phyloP scores from a whole-genome alignment of 1,140 invertebrate species.

The Holotrichia oblita region DNA sequence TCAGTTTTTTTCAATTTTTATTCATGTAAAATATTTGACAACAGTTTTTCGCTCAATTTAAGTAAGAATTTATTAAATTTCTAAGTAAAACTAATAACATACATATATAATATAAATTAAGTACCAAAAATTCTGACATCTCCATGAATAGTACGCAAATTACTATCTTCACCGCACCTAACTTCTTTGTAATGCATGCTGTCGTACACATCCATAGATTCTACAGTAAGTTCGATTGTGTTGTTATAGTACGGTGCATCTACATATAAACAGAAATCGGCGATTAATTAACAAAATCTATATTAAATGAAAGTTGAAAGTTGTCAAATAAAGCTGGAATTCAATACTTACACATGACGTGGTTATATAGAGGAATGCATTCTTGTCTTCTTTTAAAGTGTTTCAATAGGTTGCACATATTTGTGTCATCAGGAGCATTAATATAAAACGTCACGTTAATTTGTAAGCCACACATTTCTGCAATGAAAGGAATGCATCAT shows the following conservation, averaged over 20 bases:
- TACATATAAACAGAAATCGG: neutral
- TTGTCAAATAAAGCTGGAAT: neutral
- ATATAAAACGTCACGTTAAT: neutral
- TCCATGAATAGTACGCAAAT: too few relatives aligned
- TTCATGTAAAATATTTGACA: too few relatives aligned
- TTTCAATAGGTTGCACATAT: neutral
- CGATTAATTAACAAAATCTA: neutral
- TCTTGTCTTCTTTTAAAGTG: neutral
- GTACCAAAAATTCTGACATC: too few relatives aligned
- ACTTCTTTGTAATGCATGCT: neutral
- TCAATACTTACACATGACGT: neutral
- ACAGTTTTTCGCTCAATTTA: too few relatives aligned
- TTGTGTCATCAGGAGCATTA: neutral
- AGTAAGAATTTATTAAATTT: too few relatives aligned
- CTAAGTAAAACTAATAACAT: too few relatives aligned
- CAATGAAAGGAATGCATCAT: neutral
- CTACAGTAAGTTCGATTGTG: neutral
- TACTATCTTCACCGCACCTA: constrained; percentile 9
- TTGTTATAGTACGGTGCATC: neutral
- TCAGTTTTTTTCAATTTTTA: too few relatives aligned
- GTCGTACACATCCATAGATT: neutral
- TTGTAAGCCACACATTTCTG: constrained; percentile 2
- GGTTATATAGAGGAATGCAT: neutral
- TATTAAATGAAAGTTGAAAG: too few relatives aligned
- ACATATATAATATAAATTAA: too few relatives aligned